Evolutionary conservation across 2,113 vertebrate genomes (phyloP).

Genomic region (Erinaceus europaeus): DNA sequence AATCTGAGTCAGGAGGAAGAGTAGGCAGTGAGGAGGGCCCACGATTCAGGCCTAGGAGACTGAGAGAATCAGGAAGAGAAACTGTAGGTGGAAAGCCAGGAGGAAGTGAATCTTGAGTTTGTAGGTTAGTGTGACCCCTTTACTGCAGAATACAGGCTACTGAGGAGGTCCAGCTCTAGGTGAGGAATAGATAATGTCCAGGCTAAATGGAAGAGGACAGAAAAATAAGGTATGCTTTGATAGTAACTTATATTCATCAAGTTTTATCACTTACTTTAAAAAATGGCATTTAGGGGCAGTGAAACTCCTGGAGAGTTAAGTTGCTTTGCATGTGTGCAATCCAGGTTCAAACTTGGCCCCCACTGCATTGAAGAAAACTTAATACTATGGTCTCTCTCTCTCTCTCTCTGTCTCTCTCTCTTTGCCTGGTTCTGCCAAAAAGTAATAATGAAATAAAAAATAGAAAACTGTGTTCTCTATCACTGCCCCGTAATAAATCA

Average conservation of each 20-base stretch:
- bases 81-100: background rate
- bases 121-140: background rate
- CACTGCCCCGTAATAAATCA: background rate
- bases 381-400: no score
- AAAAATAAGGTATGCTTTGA: background rate
- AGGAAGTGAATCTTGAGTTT: background rate
- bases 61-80: background rate
- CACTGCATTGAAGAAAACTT: no score
- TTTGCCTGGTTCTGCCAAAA: no score
- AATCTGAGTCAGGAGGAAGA: background rate
- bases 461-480: no score
- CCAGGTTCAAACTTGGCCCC: no score
- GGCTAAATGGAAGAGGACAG: background rate
- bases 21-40: background rate
- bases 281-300: no score
- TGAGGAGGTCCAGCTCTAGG: background rate
- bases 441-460: no score
- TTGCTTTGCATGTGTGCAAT: no score
- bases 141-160: background rate
- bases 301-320: no score
- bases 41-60: background rate
- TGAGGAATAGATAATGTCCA: background rate
- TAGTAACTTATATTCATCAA: background rate
- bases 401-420: no score
- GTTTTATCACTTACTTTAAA: background rate